phyloP scores from a whole-genome alignment of 2,888 invertebrate genomes.

The Mythimna vitellina region DNA sequence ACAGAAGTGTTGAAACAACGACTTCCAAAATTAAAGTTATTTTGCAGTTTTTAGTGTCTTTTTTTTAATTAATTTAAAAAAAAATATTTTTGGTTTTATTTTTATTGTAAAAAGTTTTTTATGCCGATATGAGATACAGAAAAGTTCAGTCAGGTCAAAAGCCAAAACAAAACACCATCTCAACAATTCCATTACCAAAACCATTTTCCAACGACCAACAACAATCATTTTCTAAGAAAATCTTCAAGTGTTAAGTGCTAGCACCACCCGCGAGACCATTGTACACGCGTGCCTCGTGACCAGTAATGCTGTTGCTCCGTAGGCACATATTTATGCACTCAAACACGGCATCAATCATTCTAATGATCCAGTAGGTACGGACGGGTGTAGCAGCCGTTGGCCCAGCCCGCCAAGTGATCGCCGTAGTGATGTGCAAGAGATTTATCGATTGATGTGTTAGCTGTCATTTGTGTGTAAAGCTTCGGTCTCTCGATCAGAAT shows the following conservation, averaged over 20 bases:
- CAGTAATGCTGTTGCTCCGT: constrained; percentile 71
- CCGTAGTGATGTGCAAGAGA: constrained; percentile 75
- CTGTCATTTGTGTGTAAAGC: constrained; percentile 14
- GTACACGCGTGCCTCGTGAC: constrained; percentile 81
- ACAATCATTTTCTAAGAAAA: constrained; percentile 43
- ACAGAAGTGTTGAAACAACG: no score
- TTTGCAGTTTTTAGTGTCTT: no score
- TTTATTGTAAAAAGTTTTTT: no score
- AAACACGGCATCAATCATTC: constrained; percentile 89
- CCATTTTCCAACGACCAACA: constrained; percentile 8
- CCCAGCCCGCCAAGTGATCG: constrained; percentile 75
- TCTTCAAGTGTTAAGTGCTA: constrained; percentile 39
- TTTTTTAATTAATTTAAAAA: no score
- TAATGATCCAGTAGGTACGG: constrained; percentile 85
- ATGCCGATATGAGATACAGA: neutral
- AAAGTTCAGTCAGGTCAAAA: no score
- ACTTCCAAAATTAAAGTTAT: no score
- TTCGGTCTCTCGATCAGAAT: no score
- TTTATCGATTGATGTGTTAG: constrained; percentile 66
- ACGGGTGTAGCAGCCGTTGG: constrained; percentile 69
- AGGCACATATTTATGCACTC: constrained; percentile 85
- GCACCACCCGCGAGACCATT: constrained; percentile 63
- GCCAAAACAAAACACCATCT: neutral
- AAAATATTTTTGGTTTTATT: no score
- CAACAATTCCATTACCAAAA: constrained; percentile 29